Base-by-base conservation (phyloP, 2,888 invertebrate genomes). In the Byasa hedistus region DNA sequence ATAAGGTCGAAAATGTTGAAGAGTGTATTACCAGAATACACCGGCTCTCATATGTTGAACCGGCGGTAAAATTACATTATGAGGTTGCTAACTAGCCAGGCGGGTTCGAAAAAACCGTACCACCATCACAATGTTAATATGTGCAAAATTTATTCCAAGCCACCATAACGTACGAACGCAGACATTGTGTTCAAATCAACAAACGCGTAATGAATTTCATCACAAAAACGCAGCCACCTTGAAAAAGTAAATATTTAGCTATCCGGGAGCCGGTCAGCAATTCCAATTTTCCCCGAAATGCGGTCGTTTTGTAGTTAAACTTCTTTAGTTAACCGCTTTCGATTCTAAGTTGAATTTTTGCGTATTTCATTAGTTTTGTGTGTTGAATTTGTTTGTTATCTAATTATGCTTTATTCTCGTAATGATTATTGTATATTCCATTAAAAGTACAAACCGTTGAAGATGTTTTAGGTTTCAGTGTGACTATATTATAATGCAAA, bases 221-320 rank as follows among this genome's bases (percentile, higher is more conserved):
- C 52, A 61, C 56, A 65, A 57, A 57, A 66, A 52, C 57, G 22
- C 24, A 22, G n/a, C 27, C 52, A 39, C 21, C 36, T 24, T 32
- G 5, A 62, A 62, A 62, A 66, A 57, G n/a, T n/a, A 44, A 62
- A 66, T 66, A 66, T 62, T 64, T 62, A 48, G 66, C 54, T 54
- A 54, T 27, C 39, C 24, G 57, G 39, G 44, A 58, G 61, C 32
- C 51, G 58, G 54, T 55, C 58, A 54, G 32, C 52, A 52, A 62
- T 62, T 58, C 66, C 58, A 62, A 66, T 66, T 66, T 62, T 66
- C 62, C 23, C n/a, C 62, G 66, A 66, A 66, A 66, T 58, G 54
- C 54, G 62, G 44, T n/a, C 62, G 55, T 54, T 58, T 55, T 58
- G 66, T 57, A 62, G 58, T 66, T 66, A 58, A 55, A 57, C 44